Evolutionary conservation across 2,113 vertebrate genomes (phyloP), one percentile per base, ranked within the genome.

Genomic region (Otus sunia): DNA sequence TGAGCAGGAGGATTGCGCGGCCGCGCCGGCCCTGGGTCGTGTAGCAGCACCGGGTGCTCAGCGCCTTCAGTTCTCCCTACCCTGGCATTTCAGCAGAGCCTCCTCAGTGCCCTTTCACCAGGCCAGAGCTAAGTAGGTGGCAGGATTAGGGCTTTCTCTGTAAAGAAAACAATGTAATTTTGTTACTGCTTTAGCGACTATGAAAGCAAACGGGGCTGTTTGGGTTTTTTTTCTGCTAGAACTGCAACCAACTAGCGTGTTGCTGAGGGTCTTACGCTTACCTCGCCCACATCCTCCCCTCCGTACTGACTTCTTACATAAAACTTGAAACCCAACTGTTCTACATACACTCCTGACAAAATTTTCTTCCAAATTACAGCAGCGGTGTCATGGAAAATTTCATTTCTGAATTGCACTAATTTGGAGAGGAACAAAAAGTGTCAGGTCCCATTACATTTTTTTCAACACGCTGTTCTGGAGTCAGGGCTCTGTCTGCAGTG

Each of bases 111-210:
- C 58, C 25, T 13, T 79, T 72, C 59, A 19, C 17, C 36, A 21
- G 25, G 9, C 25, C 49, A 15, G 29, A 22, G 15, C 1, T 5
- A 12, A 6, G 1, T 2, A 19, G 30, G 30, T 6, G 43, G 56
- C 20, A 56, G 36, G 23, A 66, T 53, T 36, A 3, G 27, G 25
- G 13, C 4, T 58, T 73, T 75, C 63, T n/a, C n/a, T 32, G 39
- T 12, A 47, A 15, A 50, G 14, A 36, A 74, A 29, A 16, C 0
- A 0, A 17, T 67, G 26, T 13, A 4, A 15, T 27, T 41, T 19
- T 14, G 4, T 9, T 34, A 3, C 15, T 72, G 15, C 47, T 78
- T 41, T 41, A 59, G 56, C 34, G 62, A 17, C 19, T 11, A 0
- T 8, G 29, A 32, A 72, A 86, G n/a, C 62, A 36, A 67, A 12